Conservation (phyloP, 1,140 invertebrate species). For the Sycophaga agraensis region DNA sequence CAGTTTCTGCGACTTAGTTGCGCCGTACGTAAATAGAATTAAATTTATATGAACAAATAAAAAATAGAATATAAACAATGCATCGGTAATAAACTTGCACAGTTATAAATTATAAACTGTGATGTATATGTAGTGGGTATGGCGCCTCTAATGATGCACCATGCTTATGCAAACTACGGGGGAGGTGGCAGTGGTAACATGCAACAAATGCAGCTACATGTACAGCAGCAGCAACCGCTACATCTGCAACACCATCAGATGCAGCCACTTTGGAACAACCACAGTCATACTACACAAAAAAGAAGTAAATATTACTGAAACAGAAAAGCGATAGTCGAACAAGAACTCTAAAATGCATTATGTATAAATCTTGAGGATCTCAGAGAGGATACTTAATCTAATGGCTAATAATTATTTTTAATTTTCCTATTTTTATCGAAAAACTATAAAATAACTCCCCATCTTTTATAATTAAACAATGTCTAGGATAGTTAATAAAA, state of each 20-base stretch:
- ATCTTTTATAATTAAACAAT: no score
- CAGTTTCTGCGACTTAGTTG: slow-evolving; percentile 44
- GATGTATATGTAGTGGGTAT: slow-evolving; percentile 58
- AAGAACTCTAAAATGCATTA: slow-evolving; percentile 14
- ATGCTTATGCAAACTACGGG: slow-evolving; percentile 65
- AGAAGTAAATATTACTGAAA: slow-evolving; percentile 59
- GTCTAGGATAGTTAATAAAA: no score
- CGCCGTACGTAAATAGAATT: slow-evolving; percentile 29
- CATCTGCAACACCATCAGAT: slow-evolving; percentile 55
- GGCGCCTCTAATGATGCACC: slow-evolving; percentile 62
- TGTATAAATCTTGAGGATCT: slow-evolving; percentile 8
- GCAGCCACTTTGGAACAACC: slow-evolving; percentile 63
- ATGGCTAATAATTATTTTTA: neutral
- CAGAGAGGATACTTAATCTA: neutral
- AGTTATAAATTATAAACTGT: slow-evolving; percentile 55
- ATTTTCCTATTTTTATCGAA: slow-evolving; percentile 11
- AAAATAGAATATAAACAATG: slow-evolving; percentile 30
- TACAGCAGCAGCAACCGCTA: slow-evolving; percentile 36
- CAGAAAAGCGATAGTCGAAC: slow-evolving; percentile 30
- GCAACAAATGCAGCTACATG: slow-evolving; percentile 61
- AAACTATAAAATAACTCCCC: neutral
- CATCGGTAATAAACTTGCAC: slow-evolving; percentile 34
- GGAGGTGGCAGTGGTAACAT: slow-evolving; percentile 60
- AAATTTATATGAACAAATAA: slow-evolving; percentile 23
- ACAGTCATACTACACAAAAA: slow-evolving; percentile 51